Evolutionary conservation across 2,888 invertebrate species (phyloP).

Genomic region (Nomada lathburiana): DNA sequence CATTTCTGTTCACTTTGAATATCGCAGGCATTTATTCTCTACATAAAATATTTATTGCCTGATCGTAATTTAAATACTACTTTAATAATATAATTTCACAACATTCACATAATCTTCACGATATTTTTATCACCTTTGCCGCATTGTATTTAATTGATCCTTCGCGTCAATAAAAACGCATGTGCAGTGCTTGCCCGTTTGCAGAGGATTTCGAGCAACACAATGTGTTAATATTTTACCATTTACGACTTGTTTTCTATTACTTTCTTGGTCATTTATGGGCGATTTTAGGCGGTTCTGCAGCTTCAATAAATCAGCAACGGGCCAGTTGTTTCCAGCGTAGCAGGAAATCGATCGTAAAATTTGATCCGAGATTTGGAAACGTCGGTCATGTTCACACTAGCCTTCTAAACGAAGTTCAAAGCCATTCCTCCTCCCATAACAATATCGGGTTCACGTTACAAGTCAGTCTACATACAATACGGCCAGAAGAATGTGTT

Average conservation of each 20-base stretch:
- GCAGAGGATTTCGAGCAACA: constrained; percentile 13
- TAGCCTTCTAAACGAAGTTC: constrained; percentile 27
- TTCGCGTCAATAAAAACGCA: neutral
- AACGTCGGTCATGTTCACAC: constrained; percentile 40
- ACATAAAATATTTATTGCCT: too few species aligned
- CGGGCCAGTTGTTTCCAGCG: constrained; percentile 53
- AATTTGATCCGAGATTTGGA: constrained; percentile 64
- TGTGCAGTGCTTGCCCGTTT: neutral
- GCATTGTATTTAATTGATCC: too few species aligned
- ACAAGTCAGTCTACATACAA: neutral
- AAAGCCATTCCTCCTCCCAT: constrained; percentile 3
- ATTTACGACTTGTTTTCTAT: constrained; percentile 72
- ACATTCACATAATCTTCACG: too few species aligned
- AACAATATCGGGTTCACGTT: too few species aligned
- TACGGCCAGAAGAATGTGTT: too few species aligned
- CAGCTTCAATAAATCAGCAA: constrained; percentile 61
- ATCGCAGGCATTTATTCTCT: too few species aligned
- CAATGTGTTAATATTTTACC: constrained; percentile 70
- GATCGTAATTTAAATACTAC: too few species aligned
- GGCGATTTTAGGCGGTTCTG: constrained; percentile 47
- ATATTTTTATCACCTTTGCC: neutral
- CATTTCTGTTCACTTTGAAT: too few species aligned
- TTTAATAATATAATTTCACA: too few species aligned
- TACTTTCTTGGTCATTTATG: constrained; percentile 60
- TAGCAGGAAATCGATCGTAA: constrained; percentile 74